Evolutionary conservation across 2,888 invertebrate species (phyloP), one percentile per base, ranked within the genome.

Genomic region (Parelbella ahira): DNA sequence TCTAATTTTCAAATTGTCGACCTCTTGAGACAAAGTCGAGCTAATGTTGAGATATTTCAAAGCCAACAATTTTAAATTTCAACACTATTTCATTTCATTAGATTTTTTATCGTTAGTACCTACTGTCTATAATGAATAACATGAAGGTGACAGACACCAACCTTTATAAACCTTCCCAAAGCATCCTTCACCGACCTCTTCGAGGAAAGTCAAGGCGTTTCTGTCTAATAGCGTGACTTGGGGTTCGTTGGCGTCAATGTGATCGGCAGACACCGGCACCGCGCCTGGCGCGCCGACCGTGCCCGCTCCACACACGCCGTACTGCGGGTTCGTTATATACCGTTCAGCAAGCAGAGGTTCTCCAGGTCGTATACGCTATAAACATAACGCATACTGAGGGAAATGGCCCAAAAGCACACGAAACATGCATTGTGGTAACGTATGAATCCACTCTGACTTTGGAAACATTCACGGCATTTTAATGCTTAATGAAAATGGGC

Each of bases 121-220:
- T n/a, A n/a, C n/a, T n/a, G n/a, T n/a, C n/a, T n/a, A n/a, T n/a
- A n/a, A n/a, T n/a, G n/a, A n/a, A n/a, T n/a, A n/a, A n/a, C n/a
- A n/a, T n/a, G n/a, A n/a, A n/a, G n/a, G n/a, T n/a, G 9, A 24
- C 6, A 10, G 3, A 10, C 10, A 38, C 23, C 58, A 73, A 95
- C 96, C 96, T 93, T 93, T 95, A 66, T 91, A 95, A 27, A 96
- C 96, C 81, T 95, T 95, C 15, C 96, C 96, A 60, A 95, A 96
- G 62, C 94, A 95, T 1, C 96, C 96, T 69, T 96, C 95, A 1
- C 96, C 96, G 36, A 96, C 93, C 62, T 94, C 94, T 58, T 93
- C 91, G 2, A 93, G 73, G 68, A 94, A 93, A 5, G 89, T 88
- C 11, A 96, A 87, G 1, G 91, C 90, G 47, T 92, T 93, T 33